Evolutionary conservation across 2,797 vertebrate genomes (phyloP), one percentile per base, ranked within the genome.

Genomic region (Geotrypetes seraphini): DNA sequence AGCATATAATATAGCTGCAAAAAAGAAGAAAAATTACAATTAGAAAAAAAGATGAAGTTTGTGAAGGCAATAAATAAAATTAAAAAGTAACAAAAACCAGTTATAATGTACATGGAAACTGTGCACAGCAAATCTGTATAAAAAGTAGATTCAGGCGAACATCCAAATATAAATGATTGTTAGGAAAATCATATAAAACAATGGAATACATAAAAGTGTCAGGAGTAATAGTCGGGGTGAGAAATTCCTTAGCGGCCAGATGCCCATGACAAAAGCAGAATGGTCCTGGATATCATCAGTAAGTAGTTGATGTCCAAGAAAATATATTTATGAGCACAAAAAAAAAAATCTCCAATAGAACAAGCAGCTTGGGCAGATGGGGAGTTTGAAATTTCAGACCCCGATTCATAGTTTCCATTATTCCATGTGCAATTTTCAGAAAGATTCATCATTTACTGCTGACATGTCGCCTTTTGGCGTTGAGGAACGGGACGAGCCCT

Each of bases 31-130:
- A 75, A 76, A 72, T 60, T 70, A 84, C 84, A 79, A 79, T 82
- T 76, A 87, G 44, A 56, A 22, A 87, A 84, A 87, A 84, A 79
- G 81, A 88, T 87, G 75, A 64, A 70, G 69, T 71, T 46, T 75
- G 85, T 86, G 86, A 89, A 84, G 79, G 84, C 87, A 97, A 96
- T 97, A 97, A 98, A 96, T 98, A 96, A 96, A 81, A 79, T 72
- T 76, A 67, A 66, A 66, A 77, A 76, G 57, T 74, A 71, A 81
- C 79, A 72, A 68, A 79, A 83, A 86, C 72, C 77, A 73, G 72
- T 79, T 81, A 75, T 86, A 85, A 93, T 76, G 83, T 83, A 80
- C 83, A 87, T 89, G 85, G 84, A 86, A 88, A 88, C 78, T 92
- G 90, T 92, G 91, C 90, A 95, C 90, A 87, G 89, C 79, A 82